A percentile compares a stretch with the other conserved stretches of the same genome.
phyloP scores from a whole-genome alignment of 2,888 invertebrate species.

The Volucella inflata region DNA sequence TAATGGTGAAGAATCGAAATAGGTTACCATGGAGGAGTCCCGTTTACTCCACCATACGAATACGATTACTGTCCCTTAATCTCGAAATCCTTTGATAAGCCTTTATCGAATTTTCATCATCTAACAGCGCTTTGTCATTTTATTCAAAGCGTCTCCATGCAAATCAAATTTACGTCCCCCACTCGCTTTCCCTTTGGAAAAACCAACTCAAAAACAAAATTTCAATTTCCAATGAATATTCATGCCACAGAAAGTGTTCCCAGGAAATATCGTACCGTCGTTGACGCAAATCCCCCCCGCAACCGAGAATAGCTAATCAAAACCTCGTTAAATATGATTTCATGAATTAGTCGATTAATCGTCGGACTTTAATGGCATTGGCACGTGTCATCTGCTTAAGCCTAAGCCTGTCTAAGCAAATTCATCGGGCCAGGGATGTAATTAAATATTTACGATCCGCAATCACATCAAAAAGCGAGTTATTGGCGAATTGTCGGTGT shows the following conservation, averaged over 20 bases:
- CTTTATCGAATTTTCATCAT: too few relatives aligned
- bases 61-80: too few relatives aligned
- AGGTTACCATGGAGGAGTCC: too few relatives aligned
- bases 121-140: too few relatives aligned
- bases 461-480: conserved; percentile 6
- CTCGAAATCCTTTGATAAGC: too few relatives aligned
- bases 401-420: too few relatives aligned
- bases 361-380: not conserved
- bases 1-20: too few relatives aligned
- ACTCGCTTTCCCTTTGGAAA: not conserved
- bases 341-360: conserved; percentile 8
- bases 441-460: conserved; percentile 2
- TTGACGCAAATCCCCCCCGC: not conserved
- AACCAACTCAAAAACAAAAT: not conserved
- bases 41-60: too few relatives aligned
- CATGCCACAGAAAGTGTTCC: not conserved
- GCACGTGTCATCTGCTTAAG: not conserved
- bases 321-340: conserved; percentile 20
- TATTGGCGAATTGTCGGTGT: not conserved
- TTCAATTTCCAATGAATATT: too few relatives aligned
- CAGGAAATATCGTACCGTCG: not conserved
- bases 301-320: not conserved
- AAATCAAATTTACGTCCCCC: conserved; percentile 20
- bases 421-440: too few relatives aligned
- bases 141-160: not conserved